phyloP scores from a whole-genome alignment of 2,888 invertebrate species.

The Copidosoma aretas region DNA sequence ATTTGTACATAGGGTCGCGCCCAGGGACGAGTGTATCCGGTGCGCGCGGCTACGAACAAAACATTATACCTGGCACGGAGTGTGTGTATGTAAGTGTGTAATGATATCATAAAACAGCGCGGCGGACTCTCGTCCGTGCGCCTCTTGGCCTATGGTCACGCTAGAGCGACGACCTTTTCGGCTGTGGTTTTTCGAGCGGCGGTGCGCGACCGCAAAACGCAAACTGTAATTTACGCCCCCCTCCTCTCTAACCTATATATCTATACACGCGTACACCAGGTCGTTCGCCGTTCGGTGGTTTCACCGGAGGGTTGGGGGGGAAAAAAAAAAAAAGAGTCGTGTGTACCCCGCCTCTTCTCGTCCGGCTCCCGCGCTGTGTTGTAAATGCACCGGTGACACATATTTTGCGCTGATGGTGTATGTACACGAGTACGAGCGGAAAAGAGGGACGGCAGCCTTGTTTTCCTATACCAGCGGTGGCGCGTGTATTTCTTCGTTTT shows the following conservation, averaged over 20 bases:
- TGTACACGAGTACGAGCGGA: not conserved
- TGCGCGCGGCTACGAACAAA: not conserved
- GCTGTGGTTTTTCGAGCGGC: conserved; percentile 31
- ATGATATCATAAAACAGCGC: too few relatives aligned
- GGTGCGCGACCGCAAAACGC: conserved; percentile 31
- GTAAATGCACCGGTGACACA: conserved; percentile 35
- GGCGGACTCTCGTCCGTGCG: not conserved
- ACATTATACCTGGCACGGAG: too few relatives aligned
- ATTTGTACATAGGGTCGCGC: too few relatives aligned
- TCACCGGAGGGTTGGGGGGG: not conserved
- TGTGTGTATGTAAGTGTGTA: too few relatives aligned
- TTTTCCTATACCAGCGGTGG: not conserved
- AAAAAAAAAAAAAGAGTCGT: not conserved
- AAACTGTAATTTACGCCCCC: conserved; percentile 38
- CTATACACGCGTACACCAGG: not conserved
- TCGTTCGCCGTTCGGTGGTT: conserved; percentile 1
- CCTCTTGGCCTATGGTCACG: conserved; percentile 27
- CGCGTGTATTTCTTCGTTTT: too few relatives aligned
- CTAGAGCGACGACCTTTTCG: conserved; percentile 37
- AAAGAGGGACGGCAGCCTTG: not conserved
- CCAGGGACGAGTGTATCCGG: not conserved
- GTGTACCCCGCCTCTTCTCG: too few relatives aligned
- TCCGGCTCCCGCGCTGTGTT: not conserved
- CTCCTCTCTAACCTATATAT: not conserved
- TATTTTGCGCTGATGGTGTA: not conserved